A percentile compares a stretch with the other conserved stretches of the same genome.
These are phyloP conservation scores for Adelosebastes latens DNA, from an alignment of 2,797 vertebrate genomes.

Conservation along the genomic window DNA sequence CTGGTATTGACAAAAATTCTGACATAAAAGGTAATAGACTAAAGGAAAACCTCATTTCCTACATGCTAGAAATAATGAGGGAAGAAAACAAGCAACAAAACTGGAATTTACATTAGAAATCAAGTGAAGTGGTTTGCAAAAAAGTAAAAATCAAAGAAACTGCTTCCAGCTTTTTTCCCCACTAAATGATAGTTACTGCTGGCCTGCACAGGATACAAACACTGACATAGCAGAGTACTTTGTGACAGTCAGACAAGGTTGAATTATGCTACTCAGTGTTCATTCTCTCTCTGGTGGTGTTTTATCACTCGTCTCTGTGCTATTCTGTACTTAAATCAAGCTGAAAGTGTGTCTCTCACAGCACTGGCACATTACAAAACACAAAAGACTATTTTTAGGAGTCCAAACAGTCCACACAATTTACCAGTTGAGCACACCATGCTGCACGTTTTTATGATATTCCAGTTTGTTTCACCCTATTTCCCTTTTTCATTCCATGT, in stretches of 20 bases:
- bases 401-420: slow-evolving; percentile 24
- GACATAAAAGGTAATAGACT: neutral
- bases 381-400: slow-evolving; percentile 49
- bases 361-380: slow-evolving; percentile 27
- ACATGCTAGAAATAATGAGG: neutral
- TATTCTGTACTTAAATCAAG: slow-evolving; percentile 10
- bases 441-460: slow-evolving; percentile 29
- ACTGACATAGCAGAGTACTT: neutral
- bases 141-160: neutral
- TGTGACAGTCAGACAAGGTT: slow-evolving; percentile 7
- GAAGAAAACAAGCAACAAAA: neutral
- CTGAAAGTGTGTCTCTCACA: slow-evolving; percentile 30
- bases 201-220: neutral
- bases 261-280: neutral
- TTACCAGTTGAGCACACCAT: slow-evolving; percentile 36
- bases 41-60: neutral
- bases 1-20: neutral
- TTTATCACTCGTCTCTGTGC: neutral
- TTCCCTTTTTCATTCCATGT: slow-evolving; percentile 37
- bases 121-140: neutral
- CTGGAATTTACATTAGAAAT: neutral
- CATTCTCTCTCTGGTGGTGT: neutral
- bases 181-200: neutral
- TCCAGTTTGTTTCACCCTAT: slow-evolving; percentile 32
- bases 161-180: neutral